Base-by-base conservation (phyloP, 2,113 vertebrate species). In the Gnathonemus longibarbis region DNA sequence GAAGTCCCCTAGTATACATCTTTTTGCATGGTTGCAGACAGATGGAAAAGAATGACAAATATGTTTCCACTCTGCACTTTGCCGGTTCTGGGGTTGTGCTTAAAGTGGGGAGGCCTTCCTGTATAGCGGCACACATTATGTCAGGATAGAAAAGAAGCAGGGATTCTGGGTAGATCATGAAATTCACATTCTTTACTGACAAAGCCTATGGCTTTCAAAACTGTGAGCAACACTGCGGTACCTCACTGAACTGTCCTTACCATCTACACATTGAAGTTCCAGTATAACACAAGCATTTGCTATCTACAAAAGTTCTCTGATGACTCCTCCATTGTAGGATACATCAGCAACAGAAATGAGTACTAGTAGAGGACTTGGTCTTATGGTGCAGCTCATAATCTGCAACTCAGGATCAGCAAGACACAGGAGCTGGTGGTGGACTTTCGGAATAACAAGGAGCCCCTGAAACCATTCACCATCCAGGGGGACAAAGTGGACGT, bases 91-190 rank as follows among this genome's bases (percentile, higher is more conserved):
- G 83, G 31, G 49, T 88, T 42, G 24, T 19, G 87, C 74, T 90
- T 90, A 94, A 94, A 21, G 91, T 90, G 88, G 91, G 92, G 93
- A 90, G 93, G 92, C 91, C 89, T 91, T 89, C 91, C 91, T 91
- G 89, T 66, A 90, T 90, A 89, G 88, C 83, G 91, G 91, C 89
- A 89, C 58, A 89, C 80, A 91, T 93, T 93, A 91, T 84, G 77
- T 90, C 88, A 52, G 45, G 66, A 88, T 45, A 88, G 19, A 56
- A 87, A 89, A 92, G 19, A 39, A 89, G 90, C 89, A 87, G 92
- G 15, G 31, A 8, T 21, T 24, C 3, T 56, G 84, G 66, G 17
- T 8, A 62, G 53, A 24, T 31, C 52, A 3, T 13, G 31, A 27
- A 39, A 24, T 24, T 56, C 39, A 27, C 31, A 52, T 2, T 24